Evolutionary conservation across 2,888 invertebrate species (phyloP).

Genomic region (Suillia variegata): DNA sequence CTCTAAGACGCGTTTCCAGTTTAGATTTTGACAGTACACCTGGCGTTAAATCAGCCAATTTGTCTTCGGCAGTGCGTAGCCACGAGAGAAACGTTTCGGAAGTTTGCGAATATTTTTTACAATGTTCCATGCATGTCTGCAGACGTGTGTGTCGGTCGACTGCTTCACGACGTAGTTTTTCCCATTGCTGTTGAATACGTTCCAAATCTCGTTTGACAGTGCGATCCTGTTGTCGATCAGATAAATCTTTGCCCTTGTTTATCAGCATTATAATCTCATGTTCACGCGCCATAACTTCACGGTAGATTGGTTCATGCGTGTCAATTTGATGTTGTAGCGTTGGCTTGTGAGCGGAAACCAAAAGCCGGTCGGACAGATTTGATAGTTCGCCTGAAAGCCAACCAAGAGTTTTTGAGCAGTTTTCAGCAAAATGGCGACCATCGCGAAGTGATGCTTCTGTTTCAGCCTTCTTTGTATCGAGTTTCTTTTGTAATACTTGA

Average conservation of each 20-base stretch:
- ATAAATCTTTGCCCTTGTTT: constrained; percentile 83
- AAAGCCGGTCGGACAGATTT: constrained; percentile 75
- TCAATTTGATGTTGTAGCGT: constrained; percentile 85
- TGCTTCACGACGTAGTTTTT: constrained; percentile 85
- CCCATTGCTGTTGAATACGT: constrained; percentile 90
- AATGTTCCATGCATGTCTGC: constrained; percentile 90
- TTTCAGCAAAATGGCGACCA: constrained; percentile 87
- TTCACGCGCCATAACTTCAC: constrained; percentile 85
- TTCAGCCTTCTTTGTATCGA: constrained; percentile 88
- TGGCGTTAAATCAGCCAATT: constrained; percentile 77
- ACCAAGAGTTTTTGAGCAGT: constrained; percentile 84
- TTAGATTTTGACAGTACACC: constrained; percentile 83
- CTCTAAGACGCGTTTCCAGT: constrained; percentile 85
- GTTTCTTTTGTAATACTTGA: constrained; percentile 84
- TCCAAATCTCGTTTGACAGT: constrained; percentile 80
- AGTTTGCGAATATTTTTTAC: constrained; percentile 85
- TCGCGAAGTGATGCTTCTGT: constrained; percentile 85
- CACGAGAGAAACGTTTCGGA: constrained; percentile 87
- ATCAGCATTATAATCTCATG: constrained; percentile 93
- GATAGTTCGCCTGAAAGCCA: constrained; percentile 86
- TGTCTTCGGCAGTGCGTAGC: constrained; percentile 85
- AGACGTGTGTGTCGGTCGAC: constrained; percentile 84
- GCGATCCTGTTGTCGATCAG: constrained; percentile 64
- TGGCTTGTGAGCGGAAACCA: constrained; percentile 85
- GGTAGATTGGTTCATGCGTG: constrained; percentile 86